These are phyloP conservation scores for Xanthia icteritia DNA, from an alignment of 2,888 invertebrate species.

Conservation along the genomic window DNA sequence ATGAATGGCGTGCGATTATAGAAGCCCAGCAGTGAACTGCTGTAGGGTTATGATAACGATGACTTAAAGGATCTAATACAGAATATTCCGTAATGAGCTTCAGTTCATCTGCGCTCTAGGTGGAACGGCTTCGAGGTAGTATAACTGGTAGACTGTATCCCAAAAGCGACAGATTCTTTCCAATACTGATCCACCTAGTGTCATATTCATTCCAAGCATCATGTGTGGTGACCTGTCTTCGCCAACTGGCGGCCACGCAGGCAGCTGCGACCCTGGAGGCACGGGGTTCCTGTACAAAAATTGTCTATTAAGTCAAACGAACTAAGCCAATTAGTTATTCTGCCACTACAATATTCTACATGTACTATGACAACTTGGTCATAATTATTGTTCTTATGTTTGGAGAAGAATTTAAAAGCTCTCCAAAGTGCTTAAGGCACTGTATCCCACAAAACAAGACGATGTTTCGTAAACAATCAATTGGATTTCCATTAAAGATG, in stretches of 20 bases:
- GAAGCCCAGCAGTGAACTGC: background rate
- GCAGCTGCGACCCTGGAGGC: conserved; percentile 40
- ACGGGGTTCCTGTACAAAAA: conserved; percentile 26
- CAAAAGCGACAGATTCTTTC: conserved; percentile 11
- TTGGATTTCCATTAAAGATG: background rate
- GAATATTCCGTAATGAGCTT: background rate
- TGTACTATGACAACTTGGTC: background rate
- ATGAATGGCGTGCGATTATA: background rate
- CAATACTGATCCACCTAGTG: conserved; percentile 9
- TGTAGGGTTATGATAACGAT: background rate
- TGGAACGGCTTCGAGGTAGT: conserved; percentile 23
- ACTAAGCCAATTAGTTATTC: background rate
- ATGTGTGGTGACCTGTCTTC: conserved; percentile 57
- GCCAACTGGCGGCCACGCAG: conserved; percentile 68
- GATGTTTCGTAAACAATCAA: background rate
- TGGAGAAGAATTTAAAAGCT: background rate
- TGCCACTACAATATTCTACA: background rate
- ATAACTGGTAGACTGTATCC: conserved; percentile 20
- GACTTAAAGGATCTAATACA: conserved; percentile 1
- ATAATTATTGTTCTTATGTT: background rate
- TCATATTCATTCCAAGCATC: background rate
- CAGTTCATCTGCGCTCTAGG: background rate
- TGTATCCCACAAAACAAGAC: background rate
- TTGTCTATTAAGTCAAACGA: background rate
- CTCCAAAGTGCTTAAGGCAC: background rate